These are phyloP conservation scores for Drosophila neotestacea DNA, from an alignment of 2,888 invertebrate genomes.

Conservation along the genomic window DNA sequence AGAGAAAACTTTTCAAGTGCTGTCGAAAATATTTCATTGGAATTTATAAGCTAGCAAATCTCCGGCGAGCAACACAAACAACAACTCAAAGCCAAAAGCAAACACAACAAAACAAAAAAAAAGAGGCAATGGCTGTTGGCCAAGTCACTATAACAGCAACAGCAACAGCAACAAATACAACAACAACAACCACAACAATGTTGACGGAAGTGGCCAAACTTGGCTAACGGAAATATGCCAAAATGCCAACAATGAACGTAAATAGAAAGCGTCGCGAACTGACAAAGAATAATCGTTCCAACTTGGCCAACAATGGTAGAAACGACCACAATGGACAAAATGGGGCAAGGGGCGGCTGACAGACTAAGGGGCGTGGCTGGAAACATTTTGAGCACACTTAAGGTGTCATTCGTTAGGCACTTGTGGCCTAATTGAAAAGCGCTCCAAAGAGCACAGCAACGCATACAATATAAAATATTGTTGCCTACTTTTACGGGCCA, in stretches of 20 bases:
- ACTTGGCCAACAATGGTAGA: slow-evolving; percentile 38
- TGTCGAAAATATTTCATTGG: slow-evolving; percentile 73
- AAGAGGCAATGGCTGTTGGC: slow-evolving; percentile 41
- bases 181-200: slow-evolving; percentile 25
- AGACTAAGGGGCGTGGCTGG: slow-evolving; percentile 10
- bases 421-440: slow-evolving; percentile 58
- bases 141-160: slow-evolving; percentile 27
- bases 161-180: slow-evolving; percentile 13
- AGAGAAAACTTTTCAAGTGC: slow-evolving; percentile 73
- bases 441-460: slow-evolving; percentile 17
- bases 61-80: slow-evolving; percentile 56
- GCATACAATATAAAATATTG: slow-evolving; percentile 30
- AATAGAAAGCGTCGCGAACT: slow-evolving; percentile 59
- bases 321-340: slow-evolving; percentile 10
- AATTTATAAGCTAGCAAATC: slow-evolving; percentile 78
- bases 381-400: slow-evolving; percentile 46
- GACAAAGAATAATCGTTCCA: slow-evolving; percentile 67
- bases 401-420: slow-evolving; percentile 76
- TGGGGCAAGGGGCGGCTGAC: not conserved
- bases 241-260: slow-evolving; percentile 56
- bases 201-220: slow-evolving; percentile 63
- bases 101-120: not conserved
- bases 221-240: slow-evolving; percentile 71
- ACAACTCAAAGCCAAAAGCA: slow-evolving; percentile 36
- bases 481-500: slow-evolving; percentile 31